A percentile compares a stretch with the other conserved stretches of the same genome.
phyloP scores from a whole-genome alignment of 2,888 invertebrate species.

The Harmothoe impar region DNA sequence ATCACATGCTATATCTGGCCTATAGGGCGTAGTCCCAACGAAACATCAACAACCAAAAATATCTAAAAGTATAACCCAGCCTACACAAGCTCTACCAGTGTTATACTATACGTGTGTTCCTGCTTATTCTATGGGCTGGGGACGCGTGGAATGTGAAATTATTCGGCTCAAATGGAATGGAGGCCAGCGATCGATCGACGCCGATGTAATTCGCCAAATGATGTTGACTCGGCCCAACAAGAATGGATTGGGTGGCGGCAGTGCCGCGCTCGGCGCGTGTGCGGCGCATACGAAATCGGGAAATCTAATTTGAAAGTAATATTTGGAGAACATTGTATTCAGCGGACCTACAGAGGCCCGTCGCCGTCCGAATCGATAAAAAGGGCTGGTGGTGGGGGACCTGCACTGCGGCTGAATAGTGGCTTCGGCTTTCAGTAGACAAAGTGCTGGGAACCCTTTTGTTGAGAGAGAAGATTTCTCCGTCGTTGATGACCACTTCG shows the following conservation, averaged over 20 bases:
- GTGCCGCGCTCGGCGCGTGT: background rate
- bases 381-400: background rate
- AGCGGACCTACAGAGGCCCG: conserved; percentile 17
- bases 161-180: conserved; percentile 56
- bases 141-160: background rate
- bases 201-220: conserved; percentile 60
- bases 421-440: background rate
- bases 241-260: conserved; percentile 58
- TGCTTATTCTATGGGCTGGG: background rate
- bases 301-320: conserved; percentile 63
- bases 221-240: conserved; percentile 61
- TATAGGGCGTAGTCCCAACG: too few relatives aligned
- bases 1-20: background rate
- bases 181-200: conserved; percentile 49
- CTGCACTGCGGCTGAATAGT: conserved; percentile 25
- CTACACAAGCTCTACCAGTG: background rate
- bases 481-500: background rate
- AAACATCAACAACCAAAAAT: too few relatives aligned
- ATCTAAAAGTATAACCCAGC: background rate
- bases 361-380: conserved; percentile 52
- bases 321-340: conserved; percentile 63
- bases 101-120: too few relatives aligned
- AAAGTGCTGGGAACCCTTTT: conserved; percentile 38
- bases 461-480: background rate
- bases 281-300: conserved; percentile 7